phyloP scores from a whole-genome alignment of 2,888 invertebrate species.

The Coleophora deauratella region DNA sequence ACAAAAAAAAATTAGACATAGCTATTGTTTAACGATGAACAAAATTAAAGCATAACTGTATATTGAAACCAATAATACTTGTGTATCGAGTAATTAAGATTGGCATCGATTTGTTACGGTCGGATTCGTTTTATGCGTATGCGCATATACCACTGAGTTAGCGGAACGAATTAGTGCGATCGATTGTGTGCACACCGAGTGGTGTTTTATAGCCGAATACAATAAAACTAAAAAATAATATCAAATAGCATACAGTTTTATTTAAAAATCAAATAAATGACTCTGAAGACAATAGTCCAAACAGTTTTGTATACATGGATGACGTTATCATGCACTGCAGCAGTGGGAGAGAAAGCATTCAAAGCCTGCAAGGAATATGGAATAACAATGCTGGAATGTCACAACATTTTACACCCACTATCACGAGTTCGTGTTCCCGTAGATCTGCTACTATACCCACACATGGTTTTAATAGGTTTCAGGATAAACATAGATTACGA shows the following conservation, averaged over 20 bases:
- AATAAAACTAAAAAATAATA: background rate
- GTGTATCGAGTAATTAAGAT: slow-evolving; percentile 1
- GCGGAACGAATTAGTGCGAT: slow-evolving; percentile 18
- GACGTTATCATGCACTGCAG: background rate
- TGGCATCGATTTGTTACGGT: slow-evolving; percentile 11
- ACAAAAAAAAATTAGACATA: too few species aligned
- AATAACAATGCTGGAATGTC: slow-evolving; percentile 55
- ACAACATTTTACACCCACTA: slow-evolving; percentile 46
- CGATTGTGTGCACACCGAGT: background rate
- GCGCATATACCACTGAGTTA: slow-evolving; percentile 12
- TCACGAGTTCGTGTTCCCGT: slow-evolving; percentile 52
- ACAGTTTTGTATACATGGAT: background rate
- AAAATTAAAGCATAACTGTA: slow-evolving; percentile 1
- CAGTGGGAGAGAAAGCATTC: slow-evolving; percentile 49
- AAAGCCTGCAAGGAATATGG: slow-evolving; percentile 51
- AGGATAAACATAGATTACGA: slow-evolving; percentile 15
- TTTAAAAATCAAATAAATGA: background rate
- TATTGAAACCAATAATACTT: background rate
- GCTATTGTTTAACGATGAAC: background rate
- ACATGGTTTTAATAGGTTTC: slow-evolving; percentile 75
- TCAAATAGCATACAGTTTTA: background rate
- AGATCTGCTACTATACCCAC: slow-evolving; percentile 72
- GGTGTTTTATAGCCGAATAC: background rate
- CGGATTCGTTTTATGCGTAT: slow-evolving; percentile 5
- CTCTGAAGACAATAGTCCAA: background rate